phyloP scores from a whole-genome alignment of 1,140 invertebrate species.

The Platyura marginata region DNA sequence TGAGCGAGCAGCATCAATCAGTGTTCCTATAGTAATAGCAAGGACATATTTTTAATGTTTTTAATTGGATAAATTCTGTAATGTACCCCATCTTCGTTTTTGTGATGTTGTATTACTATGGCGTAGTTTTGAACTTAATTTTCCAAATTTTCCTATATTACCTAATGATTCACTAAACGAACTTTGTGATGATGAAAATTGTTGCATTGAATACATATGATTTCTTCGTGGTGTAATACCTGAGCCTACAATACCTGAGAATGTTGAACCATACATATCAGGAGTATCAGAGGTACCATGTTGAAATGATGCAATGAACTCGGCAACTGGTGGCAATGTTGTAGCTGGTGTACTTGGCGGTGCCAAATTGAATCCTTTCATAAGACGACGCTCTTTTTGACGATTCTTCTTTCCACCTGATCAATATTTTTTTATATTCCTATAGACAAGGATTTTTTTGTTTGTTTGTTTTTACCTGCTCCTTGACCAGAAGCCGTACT shows the following conservation, averaged over 20 bases:
- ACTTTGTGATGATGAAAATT: conserved; percentile 22
- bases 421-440: no score
- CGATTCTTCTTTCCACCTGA: conserved; percentile 84
- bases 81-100: conserved; percentile 42
- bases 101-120: conserved; percentile 38
- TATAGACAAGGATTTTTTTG: no score
- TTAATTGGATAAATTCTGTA: conserved; percentile 8
- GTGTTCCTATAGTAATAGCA: conserved; percentile 35
- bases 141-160: conserved; percentile 17
- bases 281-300: conserved; percentile 28
- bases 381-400: conserved; percentile 75
- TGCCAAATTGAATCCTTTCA: conserved; percentile 88
- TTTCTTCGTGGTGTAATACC: conserved; percentile 23
- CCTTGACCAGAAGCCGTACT: conserved; percentile 50
- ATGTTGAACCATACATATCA: conserved; percentile 17
- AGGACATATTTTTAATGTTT: conserved; percentile 6
- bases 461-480: no score
- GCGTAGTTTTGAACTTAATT: conserved; percentile 27
- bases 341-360: conserved; percentile 34
- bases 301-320: conserved; percentile 49
- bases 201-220: conserved; percentile 17
- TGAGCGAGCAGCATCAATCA: conserved; percentile 69
- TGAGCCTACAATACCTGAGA: conserved; percentile 16
- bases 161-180: conserved; percentile 17
- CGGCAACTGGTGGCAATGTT: conserved; percentile 50